These are phyloP conservation scores for Heliocidaris erythrogramma DNA, from an alignment of 35 echinoderm and acorn worm genomes.

Conservation along the genomic window DNA sequence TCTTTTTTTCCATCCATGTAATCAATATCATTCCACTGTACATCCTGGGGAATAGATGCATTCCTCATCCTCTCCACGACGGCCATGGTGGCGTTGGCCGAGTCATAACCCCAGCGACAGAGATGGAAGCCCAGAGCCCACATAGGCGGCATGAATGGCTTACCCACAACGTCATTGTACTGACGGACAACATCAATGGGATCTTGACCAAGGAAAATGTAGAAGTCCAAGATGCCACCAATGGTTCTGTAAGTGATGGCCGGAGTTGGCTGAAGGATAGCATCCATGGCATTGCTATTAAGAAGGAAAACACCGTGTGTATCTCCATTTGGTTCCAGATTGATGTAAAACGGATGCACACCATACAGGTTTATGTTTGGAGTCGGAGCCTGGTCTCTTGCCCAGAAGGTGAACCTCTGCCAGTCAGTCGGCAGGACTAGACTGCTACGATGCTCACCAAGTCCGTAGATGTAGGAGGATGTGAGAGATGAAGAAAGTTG, in stretches of 20 bases:
- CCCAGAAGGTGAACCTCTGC: conserved; percentile 85
- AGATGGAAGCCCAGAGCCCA: conserved; percentile 97
- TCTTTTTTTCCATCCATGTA: conserved; percentile 79
- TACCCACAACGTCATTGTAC: conserved; percentile 91
- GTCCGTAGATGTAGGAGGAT: conserved; percentile 91
- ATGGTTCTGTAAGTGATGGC: conserved; percentile 93
- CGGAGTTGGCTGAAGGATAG: conserved; percentile 80
- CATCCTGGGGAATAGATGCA: conserved; percentile 88
- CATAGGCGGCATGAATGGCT: conserved; percentile 85
- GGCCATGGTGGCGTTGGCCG: conserved; percentile 77
- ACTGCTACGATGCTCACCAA: conserved; percentile 87
- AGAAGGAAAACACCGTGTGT: conserved; percentile 91
- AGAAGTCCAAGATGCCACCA: conserved; percentile 97
- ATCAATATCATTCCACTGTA: conserved; percentile 99
- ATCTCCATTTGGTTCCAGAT: conserved; percentile 66
- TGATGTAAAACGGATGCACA: conserved; percentile 84
- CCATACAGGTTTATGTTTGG: conserved; percentile 76
- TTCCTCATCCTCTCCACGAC: conserved; percentile 87
- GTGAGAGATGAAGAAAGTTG: conserved; percentile 80
- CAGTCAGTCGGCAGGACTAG: conserved; percentile 73
- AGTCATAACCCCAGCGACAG: conserved; percentile 90
- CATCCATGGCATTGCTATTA: conserved; percentile 99
- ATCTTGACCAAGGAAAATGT: conserved; percentile 87
- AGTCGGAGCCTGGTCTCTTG: conserved; percentile 71
- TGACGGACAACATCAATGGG: conserved; percentile 84